Conservation (phyloP, 2,888 invertebrate genomes). For the Julus scanicus region DNA sequence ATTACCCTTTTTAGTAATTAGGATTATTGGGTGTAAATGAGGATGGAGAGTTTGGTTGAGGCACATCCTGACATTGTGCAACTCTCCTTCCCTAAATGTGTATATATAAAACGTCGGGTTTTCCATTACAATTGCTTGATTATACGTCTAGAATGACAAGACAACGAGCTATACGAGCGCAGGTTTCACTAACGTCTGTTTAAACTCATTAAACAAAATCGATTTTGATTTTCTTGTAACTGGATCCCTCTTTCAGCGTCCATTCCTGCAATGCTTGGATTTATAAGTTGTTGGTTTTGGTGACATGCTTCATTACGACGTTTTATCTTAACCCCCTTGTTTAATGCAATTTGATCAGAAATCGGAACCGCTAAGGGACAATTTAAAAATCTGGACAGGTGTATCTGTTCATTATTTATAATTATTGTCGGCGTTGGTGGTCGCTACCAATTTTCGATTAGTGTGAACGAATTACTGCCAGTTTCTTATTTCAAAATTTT, state of each 20-base stretch:
- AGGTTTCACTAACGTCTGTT: slow-evolving; percentile 16
- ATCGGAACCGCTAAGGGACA: too few relatives aligned
- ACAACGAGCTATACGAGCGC: background rate
- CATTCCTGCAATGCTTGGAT: background rate
- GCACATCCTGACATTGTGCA: background rate
- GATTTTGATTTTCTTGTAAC: background rate
- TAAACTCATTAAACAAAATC: background rate
- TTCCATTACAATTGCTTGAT: background rate
- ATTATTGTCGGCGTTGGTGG: too few relatives aligned
- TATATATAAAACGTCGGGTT: background rate
- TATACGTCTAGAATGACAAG: background rate
- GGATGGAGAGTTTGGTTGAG: background rate
- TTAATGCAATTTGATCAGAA: too few relatives aligned
- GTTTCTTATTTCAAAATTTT: too few relatives aligned
- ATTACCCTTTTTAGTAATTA: background rate
- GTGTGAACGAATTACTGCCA: too few relatives aligned
- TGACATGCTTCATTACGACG: background rate
- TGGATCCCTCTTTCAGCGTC: background rate
- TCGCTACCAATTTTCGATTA: too few relatives aligned
- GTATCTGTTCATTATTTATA: too few relatives aligned
- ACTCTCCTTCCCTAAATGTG: background rate
- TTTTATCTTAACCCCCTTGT: too few relatives aligned
- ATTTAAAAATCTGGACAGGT: too few relatives aligned
- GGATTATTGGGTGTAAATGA: background rate
- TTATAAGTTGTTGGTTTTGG: background rate